Conservation (phyloP, 2,113 vertebrate genomes). For the Malurus melanocephalus region DNA sequence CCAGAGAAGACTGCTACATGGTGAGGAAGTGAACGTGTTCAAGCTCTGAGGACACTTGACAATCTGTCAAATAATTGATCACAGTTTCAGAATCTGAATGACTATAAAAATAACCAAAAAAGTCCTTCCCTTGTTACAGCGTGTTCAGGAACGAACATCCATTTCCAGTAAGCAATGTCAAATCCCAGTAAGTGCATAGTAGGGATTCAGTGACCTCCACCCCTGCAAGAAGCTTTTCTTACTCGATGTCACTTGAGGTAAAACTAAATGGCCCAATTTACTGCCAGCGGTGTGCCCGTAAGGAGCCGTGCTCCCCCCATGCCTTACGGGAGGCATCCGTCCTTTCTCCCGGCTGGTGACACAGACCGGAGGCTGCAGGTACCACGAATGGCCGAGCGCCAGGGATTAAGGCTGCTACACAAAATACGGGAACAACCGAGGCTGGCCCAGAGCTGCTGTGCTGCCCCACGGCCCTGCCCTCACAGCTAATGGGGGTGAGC, state of each 20-base stretch:
- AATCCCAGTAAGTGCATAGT: constrained; percentile 74
- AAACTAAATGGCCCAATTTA: constrained; percentile 36
- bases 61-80: constrained; percentile 65
- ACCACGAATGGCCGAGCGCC: not conserved
- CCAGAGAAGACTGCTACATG: constrained; percentile 36
- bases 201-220: constrained; percentile 65
- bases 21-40: constrained; percentile 38
- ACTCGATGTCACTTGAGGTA: constrained; percentile 72
- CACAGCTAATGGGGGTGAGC: not conserved
- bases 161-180: constrained; percentile 64
- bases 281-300: constrained; percentile 42
- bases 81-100: constrained; percentile 74
- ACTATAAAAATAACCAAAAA: constrained; percentile 51
- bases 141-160: constrained; percentile 43
- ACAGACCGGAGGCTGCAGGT: constrained; percentile 10
- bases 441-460: not conserved
- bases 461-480: not conserved
- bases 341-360: not conserved
- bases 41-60: constrained; percentile 67
- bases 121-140: constrained; percentile 67
- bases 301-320: not conserved
- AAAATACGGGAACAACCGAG: not conserved
- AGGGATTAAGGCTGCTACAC: constrained; percentile 54
- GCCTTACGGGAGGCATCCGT: not conserved
- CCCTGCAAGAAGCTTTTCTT: constrained; percentile 50